Percentiles rank a stretch among this genome's conserved stretches.
These are phyloP conservation scores for Leucozona laternaria DNA, from an alignment of 2,888 invertebrate genomes.

Conservation along the genomic window DNA sequence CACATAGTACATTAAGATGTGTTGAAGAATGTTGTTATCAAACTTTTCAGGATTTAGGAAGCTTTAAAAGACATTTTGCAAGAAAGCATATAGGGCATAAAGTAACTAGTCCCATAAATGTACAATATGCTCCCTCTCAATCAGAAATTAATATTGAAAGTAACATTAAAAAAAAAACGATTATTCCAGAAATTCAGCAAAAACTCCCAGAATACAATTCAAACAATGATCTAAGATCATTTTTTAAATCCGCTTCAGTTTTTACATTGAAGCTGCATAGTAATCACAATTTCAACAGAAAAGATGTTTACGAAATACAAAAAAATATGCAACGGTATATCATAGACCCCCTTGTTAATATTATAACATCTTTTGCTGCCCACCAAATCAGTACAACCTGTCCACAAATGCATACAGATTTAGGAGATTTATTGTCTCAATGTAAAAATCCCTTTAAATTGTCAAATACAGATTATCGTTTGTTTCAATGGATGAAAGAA, in stretches of 20 bases:
- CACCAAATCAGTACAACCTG: background rate
- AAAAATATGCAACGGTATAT: background rate
- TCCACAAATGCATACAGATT: background rate
- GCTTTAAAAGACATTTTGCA: background rate
- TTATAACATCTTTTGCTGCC: background rate
- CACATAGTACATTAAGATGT: background rate
- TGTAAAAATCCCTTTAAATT: background rate
- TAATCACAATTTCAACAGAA: background rate
- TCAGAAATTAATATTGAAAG: background rate
- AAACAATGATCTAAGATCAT: background rate
- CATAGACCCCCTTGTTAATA: background rate
- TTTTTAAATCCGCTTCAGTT: background rate
- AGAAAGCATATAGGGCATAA: background rate
- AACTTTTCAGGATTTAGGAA: background rate
- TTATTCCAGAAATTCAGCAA: background rate
- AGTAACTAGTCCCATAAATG: background rate
- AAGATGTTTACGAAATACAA: background rate
- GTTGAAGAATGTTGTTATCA: background rate
- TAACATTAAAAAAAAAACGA: background rate
- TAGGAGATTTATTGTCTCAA: background rate
- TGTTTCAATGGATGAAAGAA: background rate
- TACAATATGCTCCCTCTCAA: background rate
- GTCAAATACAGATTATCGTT: background rate
- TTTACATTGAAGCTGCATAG: background rate
- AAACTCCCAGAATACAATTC: background rate